Evolutionary conservation across 37 sponge, comb jelly and placozoan species (phyloP), one percentile per base, ranked within the genome.

Genomic region (Halisarca cf. caerulea): DNA sequence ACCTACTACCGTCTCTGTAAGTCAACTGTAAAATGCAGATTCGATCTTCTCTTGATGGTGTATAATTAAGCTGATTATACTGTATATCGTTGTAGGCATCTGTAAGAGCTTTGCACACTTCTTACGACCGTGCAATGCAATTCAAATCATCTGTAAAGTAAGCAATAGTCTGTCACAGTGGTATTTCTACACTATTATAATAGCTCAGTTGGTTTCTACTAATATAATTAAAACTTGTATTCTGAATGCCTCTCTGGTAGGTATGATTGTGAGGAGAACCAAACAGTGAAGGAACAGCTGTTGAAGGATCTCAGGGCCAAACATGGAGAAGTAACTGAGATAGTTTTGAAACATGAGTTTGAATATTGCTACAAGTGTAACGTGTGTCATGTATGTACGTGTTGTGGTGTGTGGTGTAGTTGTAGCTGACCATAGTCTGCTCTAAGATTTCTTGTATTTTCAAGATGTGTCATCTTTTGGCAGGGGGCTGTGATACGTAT

Each of bases 111-210:
- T 71, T 71, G 39, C 73, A 71, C 73, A 33, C 73, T 3, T 30
- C 32, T 7, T 71, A 71, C 73, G 30, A 30, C 23, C 73, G 32
- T 30, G 35, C 7, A 7, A 71, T 30, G 23, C 73, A 71, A 71
- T 71, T 71, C 32, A 23, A 71, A 30, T 30, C 73, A 30, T 71
- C 73, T 23, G 73, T 7, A 71, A 71, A 71, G 73, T 71, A 71
- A 30, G 73, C 32, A 47, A 47, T 11, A 47, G 51, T 11, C 11
- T 47, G 9, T 47, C 9, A 47, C 9, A 47, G 9, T 47, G 6
- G 11, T 47, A 11, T 47, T 14, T 47, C 6, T 47, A 47, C n/a
- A n/a, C n/a, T n/a, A n/a, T n/a, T n/a, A n/a, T n/a, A n/a, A n/a
- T n/a, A 66, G 68, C 68, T 66, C 14, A 27, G 23, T 30, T 71